Evolutionary conservation across 2,113 vertebrate species (phyloP), one percentile per base, ranked within the genome.

Genomic region (Pterocles gutturalis): DNA sequence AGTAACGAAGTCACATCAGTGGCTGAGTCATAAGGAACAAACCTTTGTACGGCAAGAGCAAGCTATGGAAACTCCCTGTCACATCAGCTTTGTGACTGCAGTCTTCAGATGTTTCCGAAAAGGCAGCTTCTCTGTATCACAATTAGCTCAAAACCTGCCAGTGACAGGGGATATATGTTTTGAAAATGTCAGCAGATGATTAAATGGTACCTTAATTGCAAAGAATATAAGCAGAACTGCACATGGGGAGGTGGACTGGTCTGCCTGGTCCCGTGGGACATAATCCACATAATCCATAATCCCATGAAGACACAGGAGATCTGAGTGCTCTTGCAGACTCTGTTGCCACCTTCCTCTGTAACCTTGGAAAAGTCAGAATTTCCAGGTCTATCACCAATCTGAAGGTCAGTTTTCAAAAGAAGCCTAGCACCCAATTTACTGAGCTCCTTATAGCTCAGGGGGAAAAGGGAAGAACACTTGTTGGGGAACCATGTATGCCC

Each of bases 21-120:
- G 57, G 31, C 57, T 97, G 95, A 97, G 45, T 97, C 94, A 97
- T 66, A 95, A 46, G 76, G 67, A 94, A 48, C 53, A 91, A 96
- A 81, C 64, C 65, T 93, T 78, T 88, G 55, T 73, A 55, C 17
- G 2, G 48, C 2, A 1, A 75, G 48, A 95, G 48, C 48, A 70
- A 93, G 85, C 69, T 64, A 26, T 28, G 90, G 92, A 95, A 95
- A 91, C 46, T 87, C 87, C 83, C 86, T 90, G 73, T 77, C 91
- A 49, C 65, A 72, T 84, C 94, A 94, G 90, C 64, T 95, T 92
- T 88, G 45, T 89, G 60, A 89, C 72, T 93, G 86, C 72, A 2
- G 4, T 54, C 69, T 93, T 93, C 92, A 91, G 86, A 97, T 84
- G 65, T 81, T 89, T 89, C 83, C 3, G 3, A 89, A 93, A 93